Percentiles rank a stretch among this genome's conserved stretches.
Evolutionary conservation across 2,888 invertebrate species (phyloP).

Genomic region (Polyploca ridens): DNA sequence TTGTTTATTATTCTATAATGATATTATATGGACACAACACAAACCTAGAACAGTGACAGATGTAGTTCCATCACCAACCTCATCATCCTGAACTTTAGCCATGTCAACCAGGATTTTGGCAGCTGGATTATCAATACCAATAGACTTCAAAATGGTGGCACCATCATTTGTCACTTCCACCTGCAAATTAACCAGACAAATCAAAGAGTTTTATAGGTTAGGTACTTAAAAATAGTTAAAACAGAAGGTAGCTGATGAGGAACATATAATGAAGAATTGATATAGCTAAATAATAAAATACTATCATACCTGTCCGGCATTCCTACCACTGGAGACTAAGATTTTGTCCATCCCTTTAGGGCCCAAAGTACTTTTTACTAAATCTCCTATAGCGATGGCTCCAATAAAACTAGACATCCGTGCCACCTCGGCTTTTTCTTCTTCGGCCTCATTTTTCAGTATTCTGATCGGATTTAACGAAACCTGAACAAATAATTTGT

Average conservation of each 20-base stretch:
- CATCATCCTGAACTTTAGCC: slow-evolving; percentile 99
- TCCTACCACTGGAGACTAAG: slow-evolving; percentile 91
- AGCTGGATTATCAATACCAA: slow-evolving; percentile 99
- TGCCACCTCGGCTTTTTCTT: slow-evolving; percentile 98
- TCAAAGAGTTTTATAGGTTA: neutral
- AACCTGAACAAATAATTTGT: slow-evolving; percentile 80
- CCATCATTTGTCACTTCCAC: slow-evolving; percentile 99
- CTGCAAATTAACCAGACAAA: slow-evolving; percentile 48
- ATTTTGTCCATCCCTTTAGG: slow-evolving; percentile 99
- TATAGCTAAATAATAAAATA: too few species aligned
- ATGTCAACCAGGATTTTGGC: slow-evolving; percentile 99
- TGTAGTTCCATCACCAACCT: slow-evolving; percentile 99
- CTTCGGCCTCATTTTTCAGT: slow-evolving; percentile 97
- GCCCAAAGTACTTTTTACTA: slow-evolving; percentile 98
- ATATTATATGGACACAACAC: slow-evolving; percentile 23
- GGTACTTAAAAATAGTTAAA: neutral
- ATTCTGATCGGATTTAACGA: slow-evolving; percentile 97
- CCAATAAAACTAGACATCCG: slow-evolving; percentile 99
- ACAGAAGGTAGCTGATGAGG: neutral
- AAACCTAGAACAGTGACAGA: slow-evolving; percentile 96
- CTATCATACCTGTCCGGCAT: slow-evolving; percentile 85
- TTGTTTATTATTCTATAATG: neutral
- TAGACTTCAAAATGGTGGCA: slow-evolving; percentile 97
- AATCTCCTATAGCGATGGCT: slow-evolving; percentile 99
- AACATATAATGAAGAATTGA: neutral